Evolutionary conservation across 2,797 vertebrate species (phyloP).

Genomic region (Mallotus villosus): DNA sequence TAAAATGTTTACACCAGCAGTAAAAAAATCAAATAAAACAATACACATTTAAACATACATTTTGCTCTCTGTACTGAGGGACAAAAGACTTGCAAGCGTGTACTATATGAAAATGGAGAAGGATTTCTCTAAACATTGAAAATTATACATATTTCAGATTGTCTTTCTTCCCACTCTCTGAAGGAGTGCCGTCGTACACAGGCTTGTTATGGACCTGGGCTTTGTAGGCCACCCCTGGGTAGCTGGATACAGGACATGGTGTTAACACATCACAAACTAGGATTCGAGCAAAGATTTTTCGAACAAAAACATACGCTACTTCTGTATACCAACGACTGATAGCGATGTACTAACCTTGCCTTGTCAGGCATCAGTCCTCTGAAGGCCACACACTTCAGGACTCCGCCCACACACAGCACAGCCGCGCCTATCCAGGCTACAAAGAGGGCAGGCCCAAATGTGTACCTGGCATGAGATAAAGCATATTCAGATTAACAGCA

Average conservation of each 20-base stretch:
- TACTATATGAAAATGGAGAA: not conserved
- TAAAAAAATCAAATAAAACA: constrained; percentile 18
- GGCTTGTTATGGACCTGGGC: constrained; percentile 44
- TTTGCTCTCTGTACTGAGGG: not conserved
- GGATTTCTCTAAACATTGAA: not conserved
- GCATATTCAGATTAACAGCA: not conserved
- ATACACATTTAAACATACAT: not conserved
- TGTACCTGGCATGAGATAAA: constrained; percentile 77
- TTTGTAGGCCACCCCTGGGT: constrained; percentile 63
- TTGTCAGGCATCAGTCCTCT: constrained; percentile 79
- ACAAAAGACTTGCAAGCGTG: not conserved
- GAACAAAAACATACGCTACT: too few species aligned
- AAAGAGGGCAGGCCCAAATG: constrained; percentile 88
- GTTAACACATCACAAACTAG: too few species aligned
- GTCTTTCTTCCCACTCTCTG: constrained; percentile 29
- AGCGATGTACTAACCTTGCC: constrained; percentile 67
- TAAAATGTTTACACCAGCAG: constrained; percentile 8
- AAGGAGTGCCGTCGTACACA: constrained; percentile 21
- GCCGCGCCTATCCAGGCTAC: constrained; percentile 87
- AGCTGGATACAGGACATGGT: constrained; percentile 32
- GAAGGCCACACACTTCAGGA: constrained; percentile 87
- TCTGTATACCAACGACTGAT: too few species aligned
- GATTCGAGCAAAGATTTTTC: too few species aligned
- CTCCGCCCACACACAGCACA: constrained; percentile 81
- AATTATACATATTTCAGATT: constrained; percentile 55